Conservation (phyloP, 1,140 invertebrate species). For the Chelonus insularis region DNA sequence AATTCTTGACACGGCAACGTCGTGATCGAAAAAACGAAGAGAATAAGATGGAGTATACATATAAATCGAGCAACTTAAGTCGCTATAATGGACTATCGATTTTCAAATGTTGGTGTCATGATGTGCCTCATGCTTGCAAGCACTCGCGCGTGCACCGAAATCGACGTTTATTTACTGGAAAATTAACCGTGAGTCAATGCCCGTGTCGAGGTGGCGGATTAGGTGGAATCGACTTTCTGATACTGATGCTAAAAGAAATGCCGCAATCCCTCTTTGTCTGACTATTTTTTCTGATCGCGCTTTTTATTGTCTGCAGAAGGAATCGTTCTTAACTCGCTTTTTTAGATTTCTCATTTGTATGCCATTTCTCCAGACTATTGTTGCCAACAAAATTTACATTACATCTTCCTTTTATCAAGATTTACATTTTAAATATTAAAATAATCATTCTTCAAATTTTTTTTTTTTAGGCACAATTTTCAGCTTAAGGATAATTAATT, state of each 20-base stretch:
- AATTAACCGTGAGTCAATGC: constrained; percentile 43
- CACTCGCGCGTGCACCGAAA: constrained; percentile 4
- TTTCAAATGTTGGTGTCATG: constrained; percentile 27
- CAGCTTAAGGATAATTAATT: too few relatives aligned
- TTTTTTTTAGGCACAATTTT: too few relatives aligned
- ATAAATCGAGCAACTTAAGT: constrained; percentile 47
- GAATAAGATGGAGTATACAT: constrained; percentile 38
- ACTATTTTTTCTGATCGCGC: constrained; percentile 17
- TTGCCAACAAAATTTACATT: too few relatives aligned
- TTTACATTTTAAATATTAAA: too few relatives aligned
- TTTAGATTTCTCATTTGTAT: too few relatives aligned
- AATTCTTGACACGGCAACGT: constrained; percentile 16
- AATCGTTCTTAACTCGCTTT: too few relatives aligned
- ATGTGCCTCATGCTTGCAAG: constrained; percentile 1
- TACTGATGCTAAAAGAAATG: neutral
- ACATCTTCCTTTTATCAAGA: too few relatives aligned
- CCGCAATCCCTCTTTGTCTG: constrained; percentile 19
- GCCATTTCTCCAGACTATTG: too few relatives aligned
- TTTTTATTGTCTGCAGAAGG: too few relatives aligned
- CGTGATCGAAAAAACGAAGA: constrained; percentile 28
- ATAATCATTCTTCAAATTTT: too few relatives aligned
- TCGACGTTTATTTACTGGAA: constrained; percentile 48
- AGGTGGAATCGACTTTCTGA: constrained; percentile 29
- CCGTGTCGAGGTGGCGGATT: constrained; percentile 17
- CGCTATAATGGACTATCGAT: constrained; percentile 54